A percentile compares a stretch with the other conserved stretches of the same genome.
Conservation (phyloP, 2,888 invertebrate species). For the Fragum fragum region DNA sequence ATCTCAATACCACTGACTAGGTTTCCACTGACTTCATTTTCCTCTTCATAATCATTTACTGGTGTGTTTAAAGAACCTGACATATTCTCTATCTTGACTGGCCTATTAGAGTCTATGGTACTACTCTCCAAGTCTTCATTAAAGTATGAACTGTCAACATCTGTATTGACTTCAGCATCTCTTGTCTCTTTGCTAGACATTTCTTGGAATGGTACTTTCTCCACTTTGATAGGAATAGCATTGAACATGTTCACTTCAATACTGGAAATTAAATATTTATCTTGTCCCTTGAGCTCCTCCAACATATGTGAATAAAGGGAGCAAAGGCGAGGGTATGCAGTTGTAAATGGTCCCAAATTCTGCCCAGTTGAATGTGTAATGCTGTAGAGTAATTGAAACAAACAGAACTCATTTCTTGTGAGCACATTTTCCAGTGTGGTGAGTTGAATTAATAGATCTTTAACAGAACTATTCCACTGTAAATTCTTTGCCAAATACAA, state of each 20-base stretch:
- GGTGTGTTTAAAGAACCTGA: neutral
- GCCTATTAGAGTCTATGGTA: neutral
- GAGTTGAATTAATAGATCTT: constrained; percentile 86
- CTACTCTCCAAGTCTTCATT: neutral
- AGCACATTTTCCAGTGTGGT: constrained; percentile 89
- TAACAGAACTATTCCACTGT: constrained; percentile 64
- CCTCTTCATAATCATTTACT: neutral
- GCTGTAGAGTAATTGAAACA: constrained; percentile 88
- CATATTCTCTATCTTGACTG: neutral
- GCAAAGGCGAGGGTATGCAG: constrained; percentile 48
- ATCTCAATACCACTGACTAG: constrained; percentile 1
- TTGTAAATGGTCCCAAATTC: constrained; percentile 65
- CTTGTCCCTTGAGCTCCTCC: constrained; percentile 41
- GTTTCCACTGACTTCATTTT: neutral
- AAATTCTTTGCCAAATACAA: constrained; percentile 87
- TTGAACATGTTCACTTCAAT: constrained; percentile 37
- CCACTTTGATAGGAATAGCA: constrained; percentile 30
- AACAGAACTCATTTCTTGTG: constrained; percentile 88
- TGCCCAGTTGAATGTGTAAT: constrained; percentile 87
- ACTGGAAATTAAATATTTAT: constrained; percentile 34
- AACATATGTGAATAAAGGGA: constrained; percentile 49
- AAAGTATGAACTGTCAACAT: constrained; percentile 49
- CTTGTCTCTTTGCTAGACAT: constrained; percentile 22
- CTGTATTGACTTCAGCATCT: constrained; percentile 50
- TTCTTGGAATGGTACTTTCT: neutral